A percentile compares a stretch with the other conserved stretches of the same genome.
These are phyloP conservation scores for Zosterops pallidus DNA, from an alignment of 2,113 vertebrate species.

Conservation along the genomic window DNA sequence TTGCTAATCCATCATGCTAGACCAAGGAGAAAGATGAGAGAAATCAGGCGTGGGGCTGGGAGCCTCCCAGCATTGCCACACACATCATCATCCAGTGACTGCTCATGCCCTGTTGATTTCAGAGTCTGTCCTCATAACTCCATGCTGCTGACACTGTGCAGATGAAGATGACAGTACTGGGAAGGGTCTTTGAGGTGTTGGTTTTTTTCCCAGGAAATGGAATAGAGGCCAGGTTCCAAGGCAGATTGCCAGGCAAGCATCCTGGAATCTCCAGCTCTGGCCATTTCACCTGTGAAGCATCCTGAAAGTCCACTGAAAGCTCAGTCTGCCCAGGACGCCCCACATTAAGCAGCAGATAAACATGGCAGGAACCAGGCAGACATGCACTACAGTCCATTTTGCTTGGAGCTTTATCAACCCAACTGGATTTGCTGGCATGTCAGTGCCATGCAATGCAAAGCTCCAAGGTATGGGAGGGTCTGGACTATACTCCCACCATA, in stretches of 20 bases:
- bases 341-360: background rate
- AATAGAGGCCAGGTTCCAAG: background rate
- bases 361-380: background rate
- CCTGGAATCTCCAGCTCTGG: background rate
- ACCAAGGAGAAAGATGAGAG: background rate
- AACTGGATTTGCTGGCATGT: background rate
- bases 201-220: background rate
- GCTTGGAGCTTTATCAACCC: background rate
- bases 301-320: background rate
- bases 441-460: background rate
- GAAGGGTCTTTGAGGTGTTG: background rate
- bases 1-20: background rate
- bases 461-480: background rate
- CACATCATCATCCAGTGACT: rapidly evolving
- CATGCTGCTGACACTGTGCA: background rate
- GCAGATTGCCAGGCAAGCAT: background rate
- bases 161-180: background rate
- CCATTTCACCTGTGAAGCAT: background rate
- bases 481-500: background rate
- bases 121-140: background rate
- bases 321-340: background rate
- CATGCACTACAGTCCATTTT: background rate
- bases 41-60: background rate
- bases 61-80: background rate
- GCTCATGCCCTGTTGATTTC: background rate